Evolutionary conservation across 2,113 vertebrate genomes (phyloP), one percentile per base, ranked within the genome.

Genomic region (Myiozetetes cayanensis): DNA sequence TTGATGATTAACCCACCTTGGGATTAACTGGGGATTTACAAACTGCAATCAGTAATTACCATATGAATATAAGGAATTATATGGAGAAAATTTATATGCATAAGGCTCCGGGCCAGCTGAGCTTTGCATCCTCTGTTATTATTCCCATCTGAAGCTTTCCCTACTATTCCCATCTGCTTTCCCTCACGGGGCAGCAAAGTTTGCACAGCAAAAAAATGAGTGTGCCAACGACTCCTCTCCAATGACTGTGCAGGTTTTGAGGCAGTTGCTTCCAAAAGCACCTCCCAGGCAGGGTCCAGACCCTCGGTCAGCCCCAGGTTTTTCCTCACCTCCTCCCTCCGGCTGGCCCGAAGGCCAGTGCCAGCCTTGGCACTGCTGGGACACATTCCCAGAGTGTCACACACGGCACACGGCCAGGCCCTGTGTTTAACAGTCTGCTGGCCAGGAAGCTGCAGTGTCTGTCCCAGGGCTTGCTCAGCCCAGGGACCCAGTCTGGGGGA

Each of bases 321-420:
- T 67, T 37, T 43, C 33, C n/a, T 73, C 68, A 56, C 39, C 61
- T 76, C 72, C 53, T 88, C 87, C 66, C 71, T 67, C 33, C 4
- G 8, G 41, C 73, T 18, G 7, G 28, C 66, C 52, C 1, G 0
- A 44, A 79, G 37, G 55, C 58, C 85, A 50, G 49, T 1, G 0
- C 5, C 55, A 77, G 47, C 39, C 31, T 41, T 7, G 47, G 90
- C 82, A 37, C 20, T 6, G 71, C 53, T 50, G 31, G 82, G 83
- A 71, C 75, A 39, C 90, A 90, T 94, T 96, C 76, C 92, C 90
- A 47, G 79, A 80, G 94, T 92, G 94, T 94, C 90, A 95, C 76
- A 41, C n/a, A 18, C 3, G 63, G 72, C 92, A 71, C 47, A 8
- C 0, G 23, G 87, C 76, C 93, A 20, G 49, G 70, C 6, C 14